Conservation (phyloP, 2,888 invertebrate genomes). For the Thelaira solivaga region DNA sequence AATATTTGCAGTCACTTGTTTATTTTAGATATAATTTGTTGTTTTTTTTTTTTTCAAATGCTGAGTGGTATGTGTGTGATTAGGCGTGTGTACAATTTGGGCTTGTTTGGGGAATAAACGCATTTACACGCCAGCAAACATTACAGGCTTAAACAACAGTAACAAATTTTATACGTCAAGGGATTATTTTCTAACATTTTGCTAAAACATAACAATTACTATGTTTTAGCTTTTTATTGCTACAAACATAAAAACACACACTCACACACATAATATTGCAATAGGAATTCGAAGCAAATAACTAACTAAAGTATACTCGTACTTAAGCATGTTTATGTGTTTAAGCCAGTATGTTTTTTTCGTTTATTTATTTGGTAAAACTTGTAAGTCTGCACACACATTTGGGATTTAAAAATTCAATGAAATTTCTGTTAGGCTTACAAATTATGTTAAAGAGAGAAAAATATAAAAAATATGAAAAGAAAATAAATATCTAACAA, state of each 20-base stretch:
- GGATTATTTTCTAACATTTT: conserved; percentile 36
- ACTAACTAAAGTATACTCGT: no score
- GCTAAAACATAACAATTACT: conserved; percentile 42
- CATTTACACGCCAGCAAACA: not conserved
- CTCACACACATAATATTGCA: no score
- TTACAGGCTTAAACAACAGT: not conserved
- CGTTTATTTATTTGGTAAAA: no score
- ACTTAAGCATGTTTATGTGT: not conserved
- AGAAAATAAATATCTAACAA: not conserved
- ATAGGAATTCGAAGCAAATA: no score
- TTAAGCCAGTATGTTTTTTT: no score
- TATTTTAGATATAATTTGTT: no score
- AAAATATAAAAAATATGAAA: conserved; percentile 11
- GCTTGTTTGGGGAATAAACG: no score
- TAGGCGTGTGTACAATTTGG: no score
- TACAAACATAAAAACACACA: not conserved
- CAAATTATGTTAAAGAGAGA: conserved; percentile 32
- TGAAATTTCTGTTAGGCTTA: conserved; percentile 28
- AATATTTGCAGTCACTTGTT: no score
- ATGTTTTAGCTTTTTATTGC: not conserved
- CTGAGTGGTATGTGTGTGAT: no score
- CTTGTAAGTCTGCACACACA: not conserved
- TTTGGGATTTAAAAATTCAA: conserved; percentile 34
- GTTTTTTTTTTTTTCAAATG: no score
- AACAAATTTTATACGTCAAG: conserved; percentile 23